These are phyloP conservation scores for Byasa hedistus DNA, from an alignment of 2,888 invertebrate species.

Conservation along the genomic window DNA sequence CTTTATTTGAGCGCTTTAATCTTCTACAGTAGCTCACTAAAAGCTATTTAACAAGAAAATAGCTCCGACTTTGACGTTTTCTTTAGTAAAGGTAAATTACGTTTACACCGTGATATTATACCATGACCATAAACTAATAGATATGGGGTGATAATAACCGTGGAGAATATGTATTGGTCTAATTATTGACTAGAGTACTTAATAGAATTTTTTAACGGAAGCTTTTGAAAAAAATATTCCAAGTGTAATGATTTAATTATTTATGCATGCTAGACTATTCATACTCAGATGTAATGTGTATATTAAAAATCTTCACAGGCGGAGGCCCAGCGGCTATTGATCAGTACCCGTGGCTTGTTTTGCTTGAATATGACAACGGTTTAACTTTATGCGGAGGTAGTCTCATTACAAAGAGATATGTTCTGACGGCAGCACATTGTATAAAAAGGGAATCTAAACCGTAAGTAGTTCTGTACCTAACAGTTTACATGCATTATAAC, in stretches of 20 bases:
- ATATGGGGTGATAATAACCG: no score
- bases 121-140: no score
- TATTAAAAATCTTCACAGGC: slow-evolving; percentile 30
- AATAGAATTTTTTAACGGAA: no score
- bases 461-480: slow-evolving; percentile 25
- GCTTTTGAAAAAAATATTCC: background rate
- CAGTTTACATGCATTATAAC: background rate
- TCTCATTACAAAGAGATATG: slow-evolving; percentile 61
- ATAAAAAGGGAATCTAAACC: slow-evolving; percentile 18
- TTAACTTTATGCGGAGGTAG: slow-evolving; percentile 58
- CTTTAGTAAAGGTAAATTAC: no score
- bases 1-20: no score
- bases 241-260: background rate
- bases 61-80: no score
- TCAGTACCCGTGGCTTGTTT: slow-evolving; percentile 73
- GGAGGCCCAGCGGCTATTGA: slow-evolving; percentile 59
- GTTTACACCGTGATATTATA: no score
- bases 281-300: background rate
- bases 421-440: slow-evolving; percentile 73
- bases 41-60: no score
- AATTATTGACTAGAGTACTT: no score
- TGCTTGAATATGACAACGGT: slow-evolving; percentile 51
- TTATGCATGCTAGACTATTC: background rate
- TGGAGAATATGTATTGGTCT: no score
- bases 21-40: no score